Base-by-base conservation (phyloP, 2,113 vertebrate species). In the Mesitornis unicolor region DNA sequence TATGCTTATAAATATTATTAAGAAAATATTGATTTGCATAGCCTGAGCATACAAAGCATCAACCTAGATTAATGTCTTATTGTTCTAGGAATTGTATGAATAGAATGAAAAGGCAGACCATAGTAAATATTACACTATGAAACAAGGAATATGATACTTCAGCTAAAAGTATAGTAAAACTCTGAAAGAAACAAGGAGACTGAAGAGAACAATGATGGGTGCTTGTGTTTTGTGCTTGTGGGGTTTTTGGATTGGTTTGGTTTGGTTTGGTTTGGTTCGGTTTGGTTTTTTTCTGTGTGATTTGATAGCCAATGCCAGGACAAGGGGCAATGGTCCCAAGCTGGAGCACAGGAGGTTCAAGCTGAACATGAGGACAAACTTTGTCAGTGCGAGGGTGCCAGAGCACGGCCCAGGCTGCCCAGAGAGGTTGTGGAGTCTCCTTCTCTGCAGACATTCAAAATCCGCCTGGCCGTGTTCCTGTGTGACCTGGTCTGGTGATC, bases 11-110 rank as follows among this genome's bases (percentile, higher is more conserved):
- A 76, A 90, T 92, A 83, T 88, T 79, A 90, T 83, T 82, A 91
- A 77, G 31, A 83, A 90, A 93, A 76, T 88, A 95, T 95, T 86
- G 84, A 95, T 92, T 90, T 90, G 76, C 68, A 95, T 92, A 74
- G 68, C 73, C 73, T 40, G 19, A 67, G 36, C 70, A 63, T 73
- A 51, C 48, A 43, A 74, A 77, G 4, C 53, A 76, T 87, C 65
- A 61, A 5, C 53, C 33, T 91, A 47, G 35, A 87, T 91, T 82
- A 89, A 75, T 63, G 13, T 51, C 3, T 40, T 64, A 6, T 3
- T 84, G 25, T 84, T 84, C 22, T 1, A 7, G 40, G 29, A 40
- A 38, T 65, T 53, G 45, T 22, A 54, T 1, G 21, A 76, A 53
- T 17, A 42, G 63, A 73, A 83, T 29, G 16, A 45, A 85, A 89